Base-by-base conservation (phyloP, 2,797 vertebrate species). In the Picus viridis region DNA sequence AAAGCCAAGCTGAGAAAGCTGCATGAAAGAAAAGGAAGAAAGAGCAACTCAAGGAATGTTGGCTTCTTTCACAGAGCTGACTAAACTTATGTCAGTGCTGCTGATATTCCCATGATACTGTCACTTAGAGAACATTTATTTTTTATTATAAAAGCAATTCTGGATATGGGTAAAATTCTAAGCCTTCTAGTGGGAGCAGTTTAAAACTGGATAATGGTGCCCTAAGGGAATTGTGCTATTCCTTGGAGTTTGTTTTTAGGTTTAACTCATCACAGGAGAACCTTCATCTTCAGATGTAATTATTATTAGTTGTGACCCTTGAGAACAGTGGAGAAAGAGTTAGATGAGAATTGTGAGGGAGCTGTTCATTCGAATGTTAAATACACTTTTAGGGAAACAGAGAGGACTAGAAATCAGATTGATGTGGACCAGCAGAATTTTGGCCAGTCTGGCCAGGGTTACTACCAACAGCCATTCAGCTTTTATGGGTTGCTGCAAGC, bases 101-200 rank as follows among this genome's bases (percentile, higher is more conserved):
- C 76, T 77, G 84, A 86, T 92, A 96, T 90, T 97, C 96, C 95
- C 92, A 73, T 61, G 88, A 79, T 29, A 84, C 90, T 76, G 8
- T 93, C 95, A 96, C 92, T 97, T 95, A 96, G 2, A 84, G 94
- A 96, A 95, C 93, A 94, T 92, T 96, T 94, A 95, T 96, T 97
- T 95, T 96, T 97, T 96, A 96, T 97, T 96, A 92, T 86, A 96
- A 95, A 95, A 97, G 96, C 95, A 94, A 94, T 95, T 96, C 94
- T 88, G 65, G 91, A 90, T 95, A 88, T 51, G 73, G 68, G 74
- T 59, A 90, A 95, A 95, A 96, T 88, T 96, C 92, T 65, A 90
- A 87, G 29, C 86, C 82, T 93, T 92, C 97, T 96, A 85, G 78
- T 86, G 95, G 94, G 94, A 96, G 82, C 92, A 96, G 95, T 96